A percentile compares a stretch with the other conserved stretches of the same genome.
Evolutionary conservation across 2,113 vertebrate species (phyloP).

Genomic region (Paraplagusia blochii): DNA sequence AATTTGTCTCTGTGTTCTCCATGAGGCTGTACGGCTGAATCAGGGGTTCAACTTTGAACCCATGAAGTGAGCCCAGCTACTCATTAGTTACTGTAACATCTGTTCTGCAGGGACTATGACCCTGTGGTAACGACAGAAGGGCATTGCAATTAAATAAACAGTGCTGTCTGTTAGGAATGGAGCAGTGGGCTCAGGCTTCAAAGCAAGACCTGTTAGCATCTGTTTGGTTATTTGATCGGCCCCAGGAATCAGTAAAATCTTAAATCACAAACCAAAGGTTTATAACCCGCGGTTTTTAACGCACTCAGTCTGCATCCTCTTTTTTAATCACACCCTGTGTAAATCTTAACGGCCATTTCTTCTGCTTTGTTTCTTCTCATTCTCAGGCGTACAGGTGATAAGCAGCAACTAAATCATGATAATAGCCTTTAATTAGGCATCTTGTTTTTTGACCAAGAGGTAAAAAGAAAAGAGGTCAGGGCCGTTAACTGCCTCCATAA

Average conservation of each 20-base stretch:
- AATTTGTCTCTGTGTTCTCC: slow-evolving; percentile 65
- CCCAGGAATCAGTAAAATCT: slow-evolving; percentile 17
- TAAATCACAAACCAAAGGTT: slow-evolving; percentile 42
- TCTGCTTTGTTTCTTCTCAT: slow-evolving; percentile 27
- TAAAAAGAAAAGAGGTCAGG: slow-evolving; percentile 2
- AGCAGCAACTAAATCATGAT: slow-evolving; percentile 32
- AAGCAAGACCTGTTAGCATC: slow-evolving; percentile 45
- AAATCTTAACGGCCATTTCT: slow-evolving; percentile 22
- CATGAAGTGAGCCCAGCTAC: slow-evolving; percentile 74
- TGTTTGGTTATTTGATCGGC: slow-evolving; percentile 21
- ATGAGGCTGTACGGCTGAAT: slow-evolving; percentile 44
- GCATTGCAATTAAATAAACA: slow-evolving; percentile 70
- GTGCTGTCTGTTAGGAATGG: slow-evolving; percentile 64
- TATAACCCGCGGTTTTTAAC: slow-evolving; percentile 2
- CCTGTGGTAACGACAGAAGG: slow-evolving; percentile 73
- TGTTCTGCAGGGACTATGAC: slow-evolving; percentile 68
- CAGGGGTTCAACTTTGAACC: slow-evolving; percentile 76
- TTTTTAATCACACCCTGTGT: slow-evolving; percentile 13
- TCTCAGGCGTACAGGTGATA: slow-evolving; percentile 12
- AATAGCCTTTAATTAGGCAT: slow-evolving; percentile 37
- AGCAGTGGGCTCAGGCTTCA: slow-evolving; percentile 37
- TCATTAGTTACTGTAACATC: slow-evolving; percentile 80
- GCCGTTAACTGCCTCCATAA: slow-evolving; percentile 24
- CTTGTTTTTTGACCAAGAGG: slow-evolving; percentile 21
- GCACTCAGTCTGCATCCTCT: slow-evolving; percentile 11